Evolutionary conservation across 2,797 vertebrate genomes (phyloP).

Genomic region (Carduelis carduelis): DNA sequence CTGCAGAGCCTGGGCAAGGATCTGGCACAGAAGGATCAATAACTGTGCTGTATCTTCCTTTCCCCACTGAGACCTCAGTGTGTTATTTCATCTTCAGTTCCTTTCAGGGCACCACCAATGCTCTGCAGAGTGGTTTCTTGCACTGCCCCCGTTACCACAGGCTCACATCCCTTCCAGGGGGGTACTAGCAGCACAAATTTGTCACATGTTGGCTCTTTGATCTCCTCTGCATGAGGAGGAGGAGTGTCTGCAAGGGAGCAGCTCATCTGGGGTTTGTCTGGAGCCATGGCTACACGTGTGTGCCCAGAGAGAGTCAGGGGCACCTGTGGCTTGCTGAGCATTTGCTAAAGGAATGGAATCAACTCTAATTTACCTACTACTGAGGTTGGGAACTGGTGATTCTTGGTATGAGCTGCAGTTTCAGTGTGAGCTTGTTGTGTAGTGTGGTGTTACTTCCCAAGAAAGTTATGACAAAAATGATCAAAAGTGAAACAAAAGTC

Average conservation of each 20-base stretch:
- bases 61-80: not conserved
- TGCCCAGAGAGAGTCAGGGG: not conserved
- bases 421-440: not conserved
- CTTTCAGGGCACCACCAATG: not conserved
- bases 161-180: not conserved
- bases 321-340: not conserved
- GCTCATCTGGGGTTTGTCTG: not conserved
- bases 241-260: not conserved
- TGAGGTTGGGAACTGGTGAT: not conserved
- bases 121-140: not conserved
- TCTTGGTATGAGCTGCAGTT: not conserved
- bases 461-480: not conserved
- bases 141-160: fast-evolving
- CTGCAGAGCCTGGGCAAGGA: not conserved
- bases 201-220: not conserved
- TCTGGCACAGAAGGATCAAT: not conserved
- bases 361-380: fast-evolving
- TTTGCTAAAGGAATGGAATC: not conserved
- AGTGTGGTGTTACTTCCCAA: not conserved
- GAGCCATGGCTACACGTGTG: not conserved
- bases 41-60: not conserved
- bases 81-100: not conserved
- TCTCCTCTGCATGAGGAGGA: not conserved
- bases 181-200: not conserved
- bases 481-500: not conserved